Evolutionary conservation across 2,888 invertebrate species (phyloP).

Genomic region (Xestoiulus laeticollis): DNA sequence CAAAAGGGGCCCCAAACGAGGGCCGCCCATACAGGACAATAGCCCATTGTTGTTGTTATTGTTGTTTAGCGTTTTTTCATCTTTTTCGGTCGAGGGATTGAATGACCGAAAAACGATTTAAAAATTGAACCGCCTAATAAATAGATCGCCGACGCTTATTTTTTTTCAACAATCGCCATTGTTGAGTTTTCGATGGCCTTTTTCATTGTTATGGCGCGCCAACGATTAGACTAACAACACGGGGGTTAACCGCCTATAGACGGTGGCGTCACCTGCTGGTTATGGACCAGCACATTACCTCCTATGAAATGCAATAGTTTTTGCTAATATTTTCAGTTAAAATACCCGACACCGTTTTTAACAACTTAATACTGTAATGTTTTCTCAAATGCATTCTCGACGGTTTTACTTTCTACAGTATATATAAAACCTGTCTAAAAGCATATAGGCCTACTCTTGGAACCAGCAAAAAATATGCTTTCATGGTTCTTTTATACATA

Average conservation of each 20-base stretch:
- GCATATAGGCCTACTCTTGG: too few species aligned
- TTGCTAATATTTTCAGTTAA: too few species aligned
- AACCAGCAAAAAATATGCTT: too few species aligned
- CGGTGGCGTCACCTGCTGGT: neutral
- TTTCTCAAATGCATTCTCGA: too few species aligned
- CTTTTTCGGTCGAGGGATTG: neutral
- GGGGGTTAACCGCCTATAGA: neutral
- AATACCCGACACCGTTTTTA: too few species aligned
- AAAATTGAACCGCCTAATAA: slow-evolving; percentile 1
- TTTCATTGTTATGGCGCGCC: neutral
- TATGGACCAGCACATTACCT: neutral
- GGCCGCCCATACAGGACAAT: slow-evolving; percentile 26
- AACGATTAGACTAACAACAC: too few species aligned
- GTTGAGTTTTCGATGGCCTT: neutral
- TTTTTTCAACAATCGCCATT: slow-evolving; percentile 17
- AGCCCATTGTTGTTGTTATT: slow-evolving; percentile 3
- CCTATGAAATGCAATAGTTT: neutral
- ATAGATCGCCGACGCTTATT: neutral
- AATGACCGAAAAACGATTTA: slow-evolving; percentile 18
- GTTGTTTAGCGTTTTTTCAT: neutral
- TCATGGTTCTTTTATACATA: too few species aligned
- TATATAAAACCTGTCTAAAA: too few species aligned
- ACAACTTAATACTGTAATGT: too few species aligned
- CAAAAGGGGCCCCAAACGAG: neutral
- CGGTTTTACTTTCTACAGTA: too few species aligned